phyloP scores from a whole-genome alignment of 2,888 invertebrate genomes.

The Oligia latruncula region DNA sequence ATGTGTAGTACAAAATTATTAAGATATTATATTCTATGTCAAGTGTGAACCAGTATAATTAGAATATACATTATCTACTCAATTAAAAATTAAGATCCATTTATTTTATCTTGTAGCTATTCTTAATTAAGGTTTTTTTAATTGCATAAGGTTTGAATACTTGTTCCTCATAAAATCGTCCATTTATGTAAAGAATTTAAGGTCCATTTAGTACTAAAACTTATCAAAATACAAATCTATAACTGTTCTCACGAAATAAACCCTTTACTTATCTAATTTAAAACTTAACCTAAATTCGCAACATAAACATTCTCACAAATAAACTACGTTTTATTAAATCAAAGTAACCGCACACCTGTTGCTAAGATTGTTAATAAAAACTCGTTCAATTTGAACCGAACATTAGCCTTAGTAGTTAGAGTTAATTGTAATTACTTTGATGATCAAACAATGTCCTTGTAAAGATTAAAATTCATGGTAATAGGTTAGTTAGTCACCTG shows the following conservation, averaged over 20 bases:
- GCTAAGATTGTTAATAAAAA: slow-evolving; percentile 33
- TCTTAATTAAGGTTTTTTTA: too few relatives aligned
- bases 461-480: slow-evolving; percentile 22
- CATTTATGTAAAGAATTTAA: background rate
- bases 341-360: slow-evolving; percentile 42
- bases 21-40: slow-evolving; percentile 5
- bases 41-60: slow-evolving; percentile 14
- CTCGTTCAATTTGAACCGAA: slow-evolving; percentile 37
- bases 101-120: background rate
- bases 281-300: slow-evolving; percentile 49
- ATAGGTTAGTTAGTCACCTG: slow-evolving; percentile 43
- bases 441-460: slow-evolving; percentile 45
- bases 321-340: slow-evolving; percentile 19
- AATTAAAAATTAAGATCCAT: background rate
- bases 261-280: background rate
- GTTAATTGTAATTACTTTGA: slow-evolving; percentile 33
- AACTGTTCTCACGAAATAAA: slow-evolving; percentile 34
- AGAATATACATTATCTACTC: background rate
- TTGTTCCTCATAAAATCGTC: background rate
- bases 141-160: background rate
- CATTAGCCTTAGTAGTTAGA: slow-evolving; percentile 23
- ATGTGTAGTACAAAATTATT: background rate
- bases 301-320: slow-evolving; percentile 15
- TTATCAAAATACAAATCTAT: slow-evolving; percentile 36
- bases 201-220: background rate